phyloP scores from a whole-genome alignment of 2,888 invertebrate species.

The Eilema caniola region DNA sequence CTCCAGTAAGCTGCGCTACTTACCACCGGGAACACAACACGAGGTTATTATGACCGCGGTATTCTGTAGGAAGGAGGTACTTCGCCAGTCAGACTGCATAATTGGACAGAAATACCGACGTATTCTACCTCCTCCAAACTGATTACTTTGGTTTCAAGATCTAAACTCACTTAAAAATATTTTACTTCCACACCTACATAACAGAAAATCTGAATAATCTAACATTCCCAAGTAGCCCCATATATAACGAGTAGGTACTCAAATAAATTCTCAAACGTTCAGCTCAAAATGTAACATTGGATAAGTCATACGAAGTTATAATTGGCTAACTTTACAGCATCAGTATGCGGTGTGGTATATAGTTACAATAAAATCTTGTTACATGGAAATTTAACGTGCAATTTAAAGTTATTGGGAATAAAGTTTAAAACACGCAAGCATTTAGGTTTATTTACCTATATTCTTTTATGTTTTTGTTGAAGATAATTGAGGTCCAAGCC shows the following conservation, averaged over 20 bases:
- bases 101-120: too few species aligned
- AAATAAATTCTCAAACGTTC: constrained; percentile 40
- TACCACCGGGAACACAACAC: too few species aligned
- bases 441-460: background rate
- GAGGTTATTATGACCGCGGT: too few species aligned
- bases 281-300: constrained; percentile 41
- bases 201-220: background rate
- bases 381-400: constrained; percentile 36
- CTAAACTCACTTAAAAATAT: background rate
- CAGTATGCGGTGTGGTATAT: constrained; percentile 31
- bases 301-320: constrained; percentile 56
- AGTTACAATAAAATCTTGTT: constrained; percentile 48
- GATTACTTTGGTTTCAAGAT: too few species aligned
- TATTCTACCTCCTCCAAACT: too few species aligned
- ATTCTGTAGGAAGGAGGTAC: too few species aligned
- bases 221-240: constrained; percentile 10
- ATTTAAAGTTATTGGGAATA: constrained; percentile 24
- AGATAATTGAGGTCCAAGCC: too few species aligned
- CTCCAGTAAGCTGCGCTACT: too few species aligned
- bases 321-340: constrained; percentile 56
- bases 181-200: background rate
- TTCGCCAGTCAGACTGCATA: too few species aligned
- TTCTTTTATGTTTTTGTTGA: background rate
- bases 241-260: constrained; percentile 10
- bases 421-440: constrained; percentile 9